Evolutionary conservation across 2,888 invertebrate genomes (phyloP).

Genomic region (Merodon equestris): DNA sequence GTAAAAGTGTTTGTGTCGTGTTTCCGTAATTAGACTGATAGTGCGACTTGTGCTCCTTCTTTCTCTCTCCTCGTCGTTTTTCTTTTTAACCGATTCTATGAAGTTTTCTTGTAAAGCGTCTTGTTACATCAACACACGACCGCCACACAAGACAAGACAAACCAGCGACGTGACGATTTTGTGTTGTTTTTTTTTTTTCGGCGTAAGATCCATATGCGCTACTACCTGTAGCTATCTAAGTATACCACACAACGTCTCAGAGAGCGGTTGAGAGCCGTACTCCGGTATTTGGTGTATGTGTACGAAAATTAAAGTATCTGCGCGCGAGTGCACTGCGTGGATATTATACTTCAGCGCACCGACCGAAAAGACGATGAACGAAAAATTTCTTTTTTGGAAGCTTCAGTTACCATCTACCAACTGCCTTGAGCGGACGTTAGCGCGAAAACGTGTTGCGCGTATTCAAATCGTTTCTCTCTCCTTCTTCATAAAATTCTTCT

Average conservation of each 20-base stretch:
- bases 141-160: conserved; percentile 11
- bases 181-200: conserved; percentile 32
- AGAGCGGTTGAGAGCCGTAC: conserved; percentile 29
- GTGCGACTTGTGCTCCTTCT: conserved; percentile 29
- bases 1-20: conserved; percentile 66
- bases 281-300: conserved; percentile 20
- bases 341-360: conserved; percentile 55
- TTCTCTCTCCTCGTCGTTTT: conserved; percentile 22
- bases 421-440: conserved; percentile 75
- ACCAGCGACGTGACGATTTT: conserved; percentile 14
- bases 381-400: conserved; percentile 68
- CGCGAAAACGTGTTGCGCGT: conserved; percentile 43
- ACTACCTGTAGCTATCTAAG: conserved; percentile 53
- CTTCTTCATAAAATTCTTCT: conserved; percentile 70
- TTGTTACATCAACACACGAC: conserved; percentile 59
- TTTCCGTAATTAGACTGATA: conserved; percentile 65
- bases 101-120: conserved; percentile 65
- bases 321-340: conserved; percentile 67
- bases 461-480: conserved; percentile 31
- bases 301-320: conserved; percentile 58
- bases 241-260: conserved; percentile 9
- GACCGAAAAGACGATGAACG: conserved; percentile 44
- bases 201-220: conserved; percentile 56
- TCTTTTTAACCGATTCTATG: conserved; percentile 35
- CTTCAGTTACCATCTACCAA: conserved; percentile 77